A percentile compares a stretch with the other conserved stretches of the same genome.
Evolutionary conservation across 2,113 vertebrate species (phyloP).

Genomic region (Oreochromis aureus): DNA sequence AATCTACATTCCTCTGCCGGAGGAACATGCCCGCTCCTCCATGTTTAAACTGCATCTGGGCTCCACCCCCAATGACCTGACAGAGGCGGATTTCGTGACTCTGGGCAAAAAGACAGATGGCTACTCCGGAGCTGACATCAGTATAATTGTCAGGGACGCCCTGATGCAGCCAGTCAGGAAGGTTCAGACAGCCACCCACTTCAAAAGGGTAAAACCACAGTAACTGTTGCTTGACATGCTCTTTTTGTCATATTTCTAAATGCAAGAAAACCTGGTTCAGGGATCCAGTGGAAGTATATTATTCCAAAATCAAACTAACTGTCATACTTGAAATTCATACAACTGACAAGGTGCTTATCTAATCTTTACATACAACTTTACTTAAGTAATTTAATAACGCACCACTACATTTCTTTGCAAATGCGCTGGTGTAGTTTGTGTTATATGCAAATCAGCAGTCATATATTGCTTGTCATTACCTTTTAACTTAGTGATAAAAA

Average conservation of each 20-base stretch:
- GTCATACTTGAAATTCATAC: neutral
- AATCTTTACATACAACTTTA: neutral
- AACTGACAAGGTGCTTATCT: neutral
- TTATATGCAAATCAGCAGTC: neutral
- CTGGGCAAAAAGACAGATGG: slow-evolving; percentile 81
- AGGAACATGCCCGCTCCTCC: slow-evolving; percentile 79
- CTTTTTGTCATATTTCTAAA: neutral
- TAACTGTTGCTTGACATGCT: neutral
- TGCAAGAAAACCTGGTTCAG: neutral
- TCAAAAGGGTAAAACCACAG: slow-evolving; percentile 78
- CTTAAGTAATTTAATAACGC: rapidly evolving
- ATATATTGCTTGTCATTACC: neutral
- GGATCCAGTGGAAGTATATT: neutral
- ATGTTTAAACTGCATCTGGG: slow-evolving; percentile 93
- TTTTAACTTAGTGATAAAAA: neutral
- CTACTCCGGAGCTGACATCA: slow-evolving; percentile 93
- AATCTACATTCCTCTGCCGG: slow-evolving; percentile 92
- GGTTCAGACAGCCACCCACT: slow-evolving; percentile 89
- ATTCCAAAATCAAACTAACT: neutral
- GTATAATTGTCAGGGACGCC: slow-evolving; percentile 86
- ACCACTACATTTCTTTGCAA: neutral
- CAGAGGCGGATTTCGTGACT: slow-evolving; percentile 76
- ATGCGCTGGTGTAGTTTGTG: neutral
- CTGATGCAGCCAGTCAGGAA: slow-evolving; percentile 93
- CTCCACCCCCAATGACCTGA: slow-evolving; percentile 76